phyloP scores from a whole-genome alignment of 2,113 vertebrate species.

The Carassius carassius region DNA sequence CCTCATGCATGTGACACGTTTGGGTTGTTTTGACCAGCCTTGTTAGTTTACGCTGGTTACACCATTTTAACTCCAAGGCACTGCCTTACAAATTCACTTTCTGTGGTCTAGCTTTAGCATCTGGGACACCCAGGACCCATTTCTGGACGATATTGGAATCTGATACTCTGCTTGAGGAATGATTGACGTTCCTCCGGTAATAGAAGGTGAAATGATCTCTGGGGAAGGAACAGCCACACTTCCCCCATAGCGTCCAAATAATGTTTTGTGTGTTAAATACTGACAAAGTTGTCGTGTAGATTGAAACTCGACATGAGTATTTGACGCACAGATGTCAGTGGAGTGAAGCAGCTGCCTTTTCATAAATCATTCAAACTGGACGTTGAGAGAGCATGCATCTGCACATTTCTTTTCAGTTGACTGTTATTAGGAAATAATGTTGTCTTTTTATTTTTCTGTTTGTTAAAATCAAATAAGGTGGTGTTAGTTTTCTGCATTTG shows the following conservation, averaged over 20 bases:
- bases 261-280: background rate
- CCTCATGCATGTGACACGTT: background rate
- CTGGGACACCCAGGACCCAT: slow-evolving; percentile 30
- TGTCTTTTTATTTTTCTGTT: background rate
- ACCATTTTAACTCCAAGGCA: background rate
- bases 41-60: background rate
- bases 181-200: slow-evolving; percentile 31
- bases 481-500: background rate
- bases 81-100: background rate
- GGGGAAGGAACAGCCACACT: background rate
- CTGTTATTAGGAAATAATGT: background rate
- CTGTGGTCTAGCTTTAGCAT: slow-evolving; percentile 9
- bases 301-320: background rate
- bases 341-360: background rate
- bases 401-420: background rate
- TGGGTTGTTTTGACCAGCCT: background rate
- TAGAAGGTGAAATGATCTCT: slow-evolving; percentile 33
- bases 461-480: background rate
- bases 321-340: background rate
- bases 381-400: background rate
- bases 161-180: slow-evolving; percentile 9
- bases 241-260: background rate
- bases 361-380: background rate
- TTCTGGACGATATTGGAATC: slow-evolving; percentile 25
- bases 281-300: background rate